A percentile compares a stretch with the other conserved stretches of the same genome.
phyloP scores from a whole-genome alignment of 2,113 vertebrate genomes.

The Camelus dromedarius region DNA sequence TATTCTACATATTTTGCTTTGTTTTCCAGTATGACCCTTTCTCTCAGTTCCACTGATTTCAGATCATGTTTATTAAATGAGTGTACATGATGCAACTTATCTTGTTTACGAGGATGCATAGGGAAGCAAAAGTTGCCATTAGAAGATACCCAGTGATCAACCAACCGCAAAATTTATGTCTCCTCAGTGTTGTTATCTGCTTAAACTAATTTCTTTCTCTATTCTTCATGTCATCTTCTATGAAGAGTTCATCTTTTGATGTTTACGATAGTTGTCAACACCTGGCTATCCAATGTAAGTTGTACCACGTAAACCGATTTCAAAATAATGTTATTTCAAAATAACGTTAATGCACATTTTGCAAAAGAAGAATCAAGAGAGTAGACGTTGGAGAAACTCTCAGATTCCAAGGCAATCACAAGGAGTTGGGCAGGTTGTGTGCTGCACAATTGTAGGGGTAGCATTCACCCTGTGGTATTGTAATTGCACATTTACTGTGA shows the following conservation, averaged over 20 bases:
- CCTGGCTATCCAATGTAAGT: not conserved
- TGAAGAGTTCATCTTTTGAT: not conserved
- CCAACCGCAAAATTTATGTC: not conserved
- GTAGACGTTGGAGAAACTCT: not conserved
- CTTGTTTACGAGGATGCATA: not conserved
- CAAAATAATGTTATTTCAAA: not conserved
- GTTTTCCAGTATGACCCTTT: not conserved
- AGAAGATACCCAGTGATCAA: not conserved
- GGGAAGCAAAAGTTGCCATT: not conserved
- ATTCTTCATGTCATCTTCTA: not conserved
- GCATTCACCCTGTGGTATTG: not conserved
- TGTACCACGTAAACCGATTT: not conserved
- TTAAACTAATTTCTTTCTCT: not conserved
- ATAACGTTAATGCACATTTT: not conserved
- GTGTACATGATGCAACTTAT: not conserved
- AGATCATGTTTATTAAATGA: not conserved
- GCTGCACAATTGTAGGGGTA: accelerated
- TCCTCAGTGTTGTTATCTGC: not conserved
- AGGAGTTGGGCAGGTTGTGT: not conserved
- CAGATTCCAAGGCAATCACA: not conserved
- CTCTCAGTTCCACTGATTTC: not conserved
- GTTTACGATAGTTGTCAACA: not conserved
- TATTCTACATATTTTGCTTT: not conserved
- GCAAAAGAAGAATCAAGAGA: not conserved
- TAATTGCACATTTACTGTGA: not conserved